Base-by-base conservation (phyloP, 2,888 invertebrate species). In the Platycheirus rosarum region DNA sequence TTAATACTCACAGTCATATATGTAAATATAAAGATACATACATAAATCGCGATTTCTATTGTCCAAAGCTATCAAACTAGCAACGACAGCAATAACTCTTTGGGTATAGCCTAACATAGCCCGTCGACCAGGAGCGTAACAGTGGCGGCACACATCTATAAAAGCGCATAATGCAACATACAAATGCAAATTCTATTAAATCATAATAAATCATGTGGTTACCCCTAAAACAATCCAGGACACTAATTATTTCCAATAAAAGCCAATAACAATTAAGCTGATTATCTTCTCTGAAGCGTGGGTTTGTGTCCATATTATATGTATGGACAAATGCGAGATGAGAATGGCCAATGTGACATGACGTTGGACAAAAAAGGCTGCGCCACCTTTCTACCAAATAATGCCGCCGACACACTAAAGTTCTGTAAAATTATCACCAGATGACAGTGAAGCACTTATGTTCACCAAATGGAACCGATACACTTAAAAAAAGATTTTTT, bases 171-270 rank as follows among this genome's bases (percentile, higher is more conserved):
- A 57, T 26, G 26, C 40, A 20, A 40, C 55, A 29, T 55, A 68
- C 73, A 77, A 63, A 68, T 73, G 63, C 53, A 68, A 71, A 68
- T 82, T 82, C 77, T 77, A 82, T 82, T 82, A 82, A 77, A 77
- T 82, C 77, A 82, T 82, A 73, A 82, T 77, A 82, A 82, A 82
- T 82, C 77, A 82, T 77, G 53, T 51, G 77, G 82, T 35, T 63
- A 18, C 48, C 79, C 82, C 62, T 49, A 68, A 82, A 82, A 68
- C 82, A 71, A 73, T 68, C 63, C 76, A 73, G 62, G 63, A 73
- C 62, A 82, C 82, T 82, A 82, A 82, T 82, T 82, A 82, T 82
- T 82, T 82, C 71, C 82, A 82, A 82, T 82, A 82, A 76, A 77
- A 71, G 77, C 77, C 77, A 82, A 82, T 82, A 82, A 82, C 77